Conservation (phyloP, 2,797 vertebrate genomes). For the Thaleichthys pacificus region DNA sequence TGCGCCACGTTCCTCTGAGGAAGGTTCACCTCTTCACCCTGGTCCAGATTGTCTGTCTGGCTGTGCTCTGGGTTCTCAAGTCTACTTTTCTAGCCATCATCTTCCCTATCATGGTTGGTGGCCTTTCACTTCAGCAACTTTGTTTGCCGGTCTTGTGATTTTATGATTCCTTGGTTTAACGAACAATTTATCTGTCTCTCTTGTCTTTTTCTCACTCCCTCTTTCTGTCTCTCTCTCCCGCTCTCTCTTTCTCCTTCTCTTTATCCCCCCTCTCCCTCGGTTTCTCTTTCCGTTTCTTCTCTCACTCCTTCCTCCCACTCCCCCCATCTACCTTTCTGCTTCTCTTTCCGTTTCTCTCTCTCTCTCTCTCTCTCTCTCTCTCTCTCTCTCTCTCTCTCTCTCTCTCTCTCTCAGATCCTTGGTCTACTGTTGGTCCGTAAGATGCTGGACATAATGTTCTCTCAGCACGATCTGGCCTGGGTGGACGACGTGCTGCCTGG, state of each 20-base stretch:
- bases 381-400: not conserved
- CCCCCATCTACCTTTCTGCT: no score
- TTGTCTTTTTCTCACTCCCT: no score
- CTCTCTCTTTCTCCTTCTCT: no score
- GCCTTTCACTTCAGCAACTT: not conserved
- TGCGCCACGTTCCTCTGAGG: conserved; percentile 91
- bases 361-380: no score
- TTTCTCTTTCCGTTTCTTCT: no score
- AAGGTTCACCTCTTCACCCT: conserved; percentile 92
- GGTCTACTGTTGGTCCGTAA: conserved; percentile 89
- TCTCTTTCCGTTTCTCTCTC: no score
- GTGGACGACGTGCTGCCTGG: conserved; percentile 92
- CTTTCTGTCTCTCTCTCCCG: no score
- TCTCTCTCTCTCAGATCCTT: conserved; percentile 77
- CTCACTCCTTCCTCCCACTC: no score
- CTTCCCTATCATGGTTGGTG: conserved; percentile 90
- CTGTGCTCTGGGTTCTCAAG: conserved; percentile 94
- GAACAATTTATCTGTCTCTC: no score
- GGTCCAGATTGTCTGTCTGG: conserved; percentile 87
- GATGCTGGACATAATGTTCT: conserved; percentile 91
- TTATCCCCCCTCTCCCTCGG: no score
- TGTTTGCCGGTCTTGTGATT: no score
- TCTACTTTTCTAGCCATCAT: conserved; percentile 94
- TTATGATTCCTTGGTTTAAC: not conserved
- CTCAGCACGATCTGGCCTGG: conserved; percentile 95